Percentiles rank a stretch among this genome's conserved stretches.
phyloP scores from a whole-genome alignment of 1,140 invertebrate species.

The Aleiodes sp. region DNA sequence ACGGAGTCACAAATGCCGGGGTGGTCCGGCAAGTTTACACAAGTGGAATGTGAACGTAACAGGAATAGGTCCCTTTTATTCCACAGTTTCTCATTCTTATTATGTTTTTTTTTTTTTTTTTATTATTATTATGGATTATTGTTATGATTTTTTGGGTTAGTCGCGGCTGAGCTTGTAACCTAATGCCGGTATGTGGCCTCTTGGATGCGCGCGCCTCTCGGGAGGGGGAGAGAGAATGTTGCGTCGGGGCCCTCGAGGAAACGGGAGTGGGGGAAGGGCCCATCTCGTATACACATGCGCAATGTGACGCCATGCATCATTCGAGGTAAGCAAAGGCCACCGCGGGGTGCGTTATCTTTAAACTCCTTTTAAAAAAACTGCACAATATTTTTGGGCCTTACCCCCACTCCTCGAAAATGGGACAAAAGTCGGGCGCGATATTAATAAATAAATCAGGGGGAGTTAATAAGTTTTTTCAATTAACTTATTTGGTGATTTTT shows the following conservation, averaged over 20 bases:
- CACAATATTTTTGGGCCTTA: background rate
- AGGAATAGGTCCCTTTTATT: constrained; percentile 58
- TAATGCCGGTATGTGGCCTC: constrained; percentile 49
- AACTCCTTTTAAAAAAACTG: constrained; percentile 36
- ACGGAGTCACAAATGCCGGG: constrained; percentile 44
- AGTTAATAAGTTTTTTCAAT: background rate
- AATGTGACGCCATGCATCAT: constrained; percentile 67
- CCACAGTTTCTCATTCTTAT: constrained; percentile 49
- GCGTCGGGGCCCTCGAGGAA: constrained; percentile 34
- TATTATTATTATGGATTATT: too few relatives aligned
- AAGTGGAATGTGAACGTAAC: constrained; percentile 63
- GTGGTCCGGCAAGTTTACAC: constrained; percentile 62
- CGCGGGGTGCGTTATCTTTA: constrained; percentile 61
- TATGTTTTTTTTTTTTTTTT: too few relatives aligned
- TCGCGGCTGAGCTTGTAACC: constrained; percentile 45
- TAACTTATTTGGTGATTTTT: background rate
- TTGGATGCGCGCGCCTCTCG: constrained; percentile 28
- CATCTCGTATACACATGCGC: constrained; percentile 47
- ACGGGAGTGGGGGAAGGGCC: constrained; percentile 18
- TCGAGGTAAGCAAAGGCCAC: constrained; percentile 61
- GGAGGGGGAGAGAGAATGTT: constrained; percentile 44
- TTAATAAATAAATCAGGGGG: too few relatives aligned
- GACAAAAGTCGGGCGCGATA: too few relatives aligned
- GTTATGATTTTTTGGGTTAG: constrained; percentile 57
- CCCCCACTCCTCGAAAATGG: too few relatives aligned